These are phyloP conservation scores for Leptarthrus brevirostris DNA, from an alignment of 2,888 invertebrate genomes.

Conservation along the genomic window DNA sequence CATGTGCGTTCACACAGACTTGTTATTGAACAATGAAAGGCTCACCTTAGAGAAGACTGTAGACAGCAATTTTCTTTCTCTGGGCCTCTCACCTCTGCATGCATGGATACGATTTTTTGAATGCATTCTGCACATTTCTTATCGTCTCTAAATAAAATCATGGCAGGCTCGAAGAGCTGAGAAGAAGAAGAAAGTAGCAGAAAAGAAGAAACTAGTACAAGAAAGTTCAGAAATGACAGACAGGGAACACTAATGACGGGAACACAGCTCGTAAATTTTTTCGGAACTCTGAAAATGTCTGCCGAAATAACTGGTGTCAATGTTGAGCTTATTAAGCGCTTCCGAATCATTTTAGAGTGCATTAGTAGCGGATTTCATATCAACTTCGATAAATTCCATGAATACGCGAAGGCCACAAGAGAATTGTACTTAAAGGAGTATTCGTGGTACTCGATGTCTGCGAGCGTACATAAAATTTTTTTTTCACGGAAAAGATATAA, in stretches of 20 bases:
- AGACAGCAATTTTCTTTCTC: too few relatives aligned
- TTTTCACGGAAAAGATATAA: conserved; percentile 44
- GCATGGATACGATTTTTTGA: too few relatives aligned
- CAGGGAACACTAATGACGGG: too few relatives aligned
- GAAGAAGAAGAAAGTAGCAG: conserved; percentile 21
- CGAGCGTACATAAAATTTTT: conserved; percentile 51
- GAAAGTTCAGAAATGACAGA: background rate
- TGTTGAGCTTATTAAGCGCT: conserved; percentile 18
- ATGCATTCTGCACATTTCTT: background rate
- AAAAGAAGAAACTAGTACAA: conserved; percentile 19
- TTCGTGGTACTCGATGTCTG: background rate
- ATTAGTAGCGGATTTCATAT: background rate
- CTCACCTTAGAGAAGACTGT: too few relatives aligned
- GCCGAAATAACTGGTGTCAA: conserved; percentile 43
- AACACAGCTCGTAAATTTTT: conserved; percentile 45
- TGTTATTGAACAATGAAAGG: too few relatives aligned
- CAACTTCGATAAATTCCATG: background rate
- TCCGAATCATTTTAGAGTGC: conserved; percentile 3
- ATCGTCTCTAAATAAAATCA: background rate
- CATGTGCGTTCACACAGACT: too few relatives aligned
- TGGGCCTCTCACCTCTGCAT: too few relatives aligned
- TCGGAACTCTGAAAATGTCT: conserved; percentile 9
- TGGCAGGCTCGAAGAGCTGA: background rate
- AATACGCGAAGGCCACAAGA: background rate
- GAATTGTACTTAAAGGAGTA: background rate